phyloP scores from a whole-genome alignment of 1,140 invertebrate genomes.

The Drosophila setifemur region DNA sequence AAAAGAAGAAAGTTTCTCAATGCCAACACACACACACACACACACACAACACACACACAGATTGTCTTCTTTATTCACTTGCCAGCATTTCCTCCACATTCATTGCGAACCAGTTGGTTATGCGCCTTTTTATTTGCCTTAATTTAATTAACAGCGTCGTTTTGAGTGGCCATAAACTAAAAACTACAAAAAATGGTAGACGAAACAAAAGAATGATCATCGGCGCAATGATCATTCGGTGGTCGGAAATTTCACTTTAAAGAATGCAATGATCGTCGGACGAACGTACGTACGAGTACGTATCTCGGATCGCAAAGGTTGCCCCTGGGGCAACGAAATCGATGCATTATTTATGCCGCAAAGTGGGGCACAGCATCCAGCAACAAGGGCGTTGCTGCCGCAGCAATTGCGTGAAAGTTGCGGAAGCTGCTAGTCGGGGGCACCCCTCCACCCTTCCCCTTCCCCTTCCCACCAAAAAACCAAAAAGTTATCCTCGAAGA shows the following conservation, averaged over 20 bases:
- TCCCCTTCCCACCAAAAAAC: no score
- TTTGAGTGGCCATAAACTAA: slow-evolving; percentile 55
- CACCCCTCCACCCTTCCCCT: no score
- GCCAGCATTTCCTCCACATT: slow-evolving; percentile 41
- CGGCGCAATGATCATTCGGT: slow-evolving; percentile 19
- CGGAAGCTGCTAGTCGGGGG: slow-evolving; percentile 61
- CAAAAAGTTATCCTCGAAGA: slow-evolving; percentile 53
- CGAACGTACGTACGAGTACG: slow-evolving; percentile 8
- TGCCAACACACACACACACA: slow-evolving; percentile 7
- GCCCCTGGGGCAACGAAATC: slow-evolving; percentile 17
- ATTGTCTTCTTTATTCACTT: slow-evolving; percentile 43
- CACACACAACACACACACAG: slow-evolving; percentile 8
- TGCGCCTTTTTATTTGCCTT: slow-evolving; percentile 73
- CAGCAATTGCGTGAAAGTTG: slow-evolving; percentile 74
- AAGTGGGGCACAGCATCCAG: slow-evolving; percentile 53
- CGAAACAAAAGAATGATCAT: slow-evolving; percentile 35
- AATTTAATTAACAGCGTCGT: slow-evolving; percentile 74
- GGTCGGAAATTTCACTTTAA: slow-evolving; percentile 69
- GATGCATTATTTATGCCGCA: slow-evolving; percentile 74
- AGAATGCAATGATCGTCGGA: slow-evolving; percentile 63
- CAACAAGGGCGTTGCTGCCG: slow-evolving; percentile 47
- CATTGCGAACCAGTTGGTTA: slow-evolving; percentile 60
- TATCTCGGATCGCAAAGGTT: slow-evolving; percentile 32
- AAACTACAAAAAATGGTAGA: slow-evolving; percentile 20
- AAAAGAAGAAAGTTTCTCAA: slow-evolving; percentile 76